Percentiles rank a stretch among this genome's conserved stretches.
Evolutionary conservation across 37 sponge, comb jelly and placozoan genomes (phyloP).

Genomic region (Eunapius fragilis): DNA sequence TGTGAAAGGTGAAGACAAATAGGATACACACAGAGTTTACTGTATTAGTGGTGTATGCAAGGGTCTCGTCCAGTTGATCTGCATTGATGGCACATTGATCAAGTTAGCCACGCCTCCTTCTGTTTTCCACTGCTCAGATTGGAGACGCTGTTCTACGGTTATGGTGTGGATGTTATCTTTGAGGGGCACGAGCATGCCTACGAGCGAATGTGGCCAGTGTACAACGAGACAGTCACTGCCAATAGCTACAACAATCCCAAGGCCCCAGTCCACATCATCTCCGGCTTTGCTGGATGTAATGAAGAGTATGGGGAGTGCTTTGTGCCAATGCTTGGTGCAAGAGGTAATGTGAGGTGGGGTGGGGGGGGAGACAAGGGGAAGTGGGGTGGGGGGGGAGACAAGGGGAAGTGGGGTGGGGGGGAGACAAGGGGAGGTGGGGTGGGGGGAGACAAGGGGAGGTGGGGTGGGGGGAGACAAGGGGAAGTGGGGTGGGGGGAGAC

Average conservation of each 20-base stretch:
- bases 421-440: not conserved
- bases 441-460: not conserved
- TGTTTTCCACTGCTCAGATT: not conserved
- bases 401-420: not conserved
- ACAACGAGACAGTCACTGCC: conserved; percentile 35
- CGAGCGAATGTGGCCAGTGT: conserved; percentile 60
- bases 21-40: too few relatives aligned
- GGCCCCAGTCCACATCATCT: conserved; percentile 40
- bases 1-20: too few relatives aligned
- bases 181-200: conserved; percentile 59
- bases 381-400: not conserved
- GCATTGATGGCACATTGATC: too few relatives aligned
- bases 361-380: not conserved
- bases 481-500: too few relatives aligned
- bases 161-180: conserved; percentile 46
- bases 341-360: not conserved
- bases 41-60: too few relatives aligned
- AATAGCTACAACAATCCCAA: conserved; percentile 26
- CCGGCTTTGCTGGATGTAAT: conserved; percentile 34
- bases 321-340: conserved; percentile 30
- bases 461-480: not conserved
- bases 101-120: too few relatives aligned
- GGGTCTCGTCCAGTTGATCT: too few relatives aligned
- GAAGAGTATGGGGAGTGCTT: not conserved
- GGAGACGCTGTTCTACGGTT: conserved; percentile 50